Base-by-base conservation (phyloP, 1,140 invertebrate genomes). In the Rhagoletis zephyria region DNA sequence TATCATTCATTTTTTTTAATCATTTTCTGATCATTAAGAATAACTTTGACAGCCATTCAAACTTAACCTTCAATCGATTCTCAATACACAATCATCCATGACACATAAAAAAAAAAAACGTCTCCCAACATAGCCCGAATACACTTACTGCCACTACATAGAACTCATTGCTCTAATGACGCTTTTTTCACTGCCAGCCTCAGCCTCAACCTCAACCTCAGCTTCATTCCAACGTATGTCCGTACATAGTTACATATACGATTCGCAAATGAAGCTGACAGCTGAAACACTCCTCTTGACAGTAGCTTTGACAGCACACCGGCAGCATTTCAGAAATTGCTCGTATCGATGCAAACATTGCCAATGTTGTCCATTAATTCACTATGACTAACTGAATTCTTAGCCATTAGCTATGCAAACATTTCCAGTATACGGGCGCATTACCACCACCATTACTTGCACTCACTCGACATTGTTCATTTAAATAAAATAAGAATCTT, bases 261-360 rank as follows among this genome's bases (percentile, higher is more conserved):
- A 14, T 74, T 74, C 42, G 67, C 42, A 74, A 74, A 48, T 42
- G 42, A 74, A 74, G 67, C 67, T 74, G 67, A 74, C 67, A 48
- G 42, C 67, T 74, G 67, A 74, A 42, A 74, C 67, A 48, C 67
- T 48, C 67, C 67, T 74, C 45, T 16, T 74, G 67, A 74, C 67
- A 74, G 42, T 45, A 45, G 67, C 67, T 74, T 16, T 74, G 67
- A 74, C 67, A 74, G 67, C 67, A 14, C 12, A 74, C 30, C 67
- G 67, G 67, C 67, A 74, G 67, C 67, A 74, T 48, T 74, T 74
- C 42, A 74, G 42, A 40, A 74, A 74, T 74, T 74, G 45, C 67
- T 45, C 67, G 67, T 48, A 42, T 48, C 16, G 40, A 74, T 48
- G 67, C 67, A 45, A 74, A 45, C 67, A 16, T 14, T 42, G 14